phyloP scores from a whole-genome alignment of 2,797 vertebrate species.

The Lepilemur septentrionalis region DNA sequence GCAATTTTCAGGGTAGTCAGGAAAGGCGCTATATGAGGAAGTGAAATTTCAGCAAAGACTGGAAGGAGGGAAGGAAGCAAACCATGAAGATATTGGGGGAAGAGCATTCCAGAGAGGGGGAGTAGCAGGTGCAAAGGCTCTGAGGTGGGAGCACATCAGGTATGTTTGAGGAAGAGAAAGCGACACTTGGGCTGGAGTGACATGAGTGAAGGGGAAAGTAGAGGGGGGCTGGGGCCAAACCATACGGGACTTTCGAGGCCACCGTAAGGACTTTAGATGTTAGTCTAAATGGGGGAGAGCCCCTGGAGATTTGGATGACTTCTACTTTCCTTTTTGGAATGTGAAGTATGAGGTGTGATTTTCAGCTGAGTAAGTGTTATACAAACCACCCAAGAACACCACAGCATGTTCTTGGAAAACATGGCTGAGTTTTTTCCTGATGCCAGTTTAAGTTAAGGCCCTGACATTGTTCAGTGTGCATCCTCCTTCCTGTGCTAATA shows the following conservation, averaged over 20 bases:
- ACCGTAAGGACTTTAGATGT: background rate
- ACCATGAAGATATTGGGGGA: background rate
- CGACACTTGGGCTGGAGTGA: no score
- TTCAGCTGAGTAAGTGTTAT: background rate
- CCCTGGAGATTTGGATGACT: background rate
- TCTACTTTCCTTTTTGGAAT: background rate
- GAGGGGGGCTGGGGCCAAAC: background rate
- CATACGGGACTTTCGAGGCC: background rate
- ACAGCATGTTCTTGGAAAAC: background rate
- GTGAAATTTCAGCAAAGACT: background rate
- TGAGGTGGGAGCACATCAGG: accelerated
- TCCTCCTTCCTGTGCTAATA: background rate
- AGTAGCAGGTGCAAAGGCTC: background rate
- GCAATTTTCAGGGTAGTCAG: background rate
- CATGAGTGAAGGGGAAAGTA: no score
- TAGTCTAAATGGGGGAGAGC: background rate
- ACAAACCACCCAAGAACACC: background rate
- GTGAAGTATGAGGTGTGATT: slow-evolving; percentile 13
- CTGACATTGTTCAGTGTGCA: background rate
- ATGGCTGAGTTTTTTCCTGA: background rate
- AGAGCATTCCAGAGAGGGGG: background rate
- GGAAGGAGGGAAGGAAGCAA: background rate
- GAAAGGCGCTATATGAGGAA: background rate
- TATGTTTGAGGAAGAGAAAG: background rate
- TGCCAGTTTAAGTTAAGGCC: background rate